A percentile compares a stretch with the other conserved stretches of the same genome.
Evolutionary conservation across 1,140 invertebrate species (phyloP).

Genomic region (Scaptomyza montana): DNA sequence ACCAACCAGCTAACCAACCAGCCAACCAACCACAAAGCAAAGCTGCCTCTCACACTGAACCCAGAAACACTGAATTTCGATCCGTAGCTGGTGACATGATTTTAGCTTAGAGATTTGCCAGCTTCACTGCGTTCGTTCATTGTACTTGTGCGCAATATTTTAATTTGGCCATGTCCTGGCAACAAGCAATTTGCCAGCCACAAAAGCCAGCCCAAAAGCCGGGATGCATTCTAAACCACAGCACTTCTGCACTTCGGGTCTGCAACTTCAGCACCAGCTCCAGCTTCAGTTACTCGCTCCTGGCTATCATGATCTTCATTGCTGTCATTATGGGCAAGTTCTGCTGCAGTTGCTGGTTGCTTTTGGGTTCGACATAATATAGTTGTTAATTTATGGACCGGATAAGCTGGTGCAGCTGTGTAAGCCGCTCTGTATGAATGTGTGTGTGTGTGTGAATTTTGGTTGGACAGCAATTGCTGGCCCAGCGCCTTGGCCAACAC

Average conservation of each 20-base stretch:
- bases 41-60: neutral
- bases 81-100: neutral
- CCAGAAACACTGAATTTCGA: neutral
- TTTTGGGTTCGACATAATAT: slow-evolving; percentile 28
- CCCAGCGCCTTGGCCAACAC: slow-evolving; percentile 41
- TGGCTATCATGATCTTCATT: slow-evolving; percentile 3
- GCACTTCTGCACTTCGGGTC: neutral
- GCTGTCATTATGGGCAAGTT: slow-evolving; percentile 13
- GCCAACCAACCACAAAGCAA: neutral
- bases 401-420: slow-evolving; percentile 34
- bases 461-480: slow-evolving; percentile 17
- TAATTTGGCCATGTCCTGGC: slow-evolving; percentile 50
- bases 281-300: neutral
- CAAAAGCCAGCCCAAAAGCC: slow-evolving; percentile 1
- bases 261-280: too few relatives aligned
- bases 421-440: neutral
- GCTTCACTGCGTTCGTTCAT: slow-evolving; percentile 1
- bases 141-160: slow-evolving; percentile 45
- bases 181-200: slow-evolving; percentile 18
- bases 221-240: slow-evolving; percentile 1
- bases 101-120: neutral
- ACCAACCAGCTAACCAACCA: neutral
- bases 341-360: neutral
- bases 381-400: slow-evolving; percentile 45
- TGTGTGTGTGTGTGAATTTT: neutral